These are phyloP conservation scores for Stramonita haemastoma DNA, from an alignment of 2,888 invertebrate genomes.

Conservation along the genomic window DNA sequence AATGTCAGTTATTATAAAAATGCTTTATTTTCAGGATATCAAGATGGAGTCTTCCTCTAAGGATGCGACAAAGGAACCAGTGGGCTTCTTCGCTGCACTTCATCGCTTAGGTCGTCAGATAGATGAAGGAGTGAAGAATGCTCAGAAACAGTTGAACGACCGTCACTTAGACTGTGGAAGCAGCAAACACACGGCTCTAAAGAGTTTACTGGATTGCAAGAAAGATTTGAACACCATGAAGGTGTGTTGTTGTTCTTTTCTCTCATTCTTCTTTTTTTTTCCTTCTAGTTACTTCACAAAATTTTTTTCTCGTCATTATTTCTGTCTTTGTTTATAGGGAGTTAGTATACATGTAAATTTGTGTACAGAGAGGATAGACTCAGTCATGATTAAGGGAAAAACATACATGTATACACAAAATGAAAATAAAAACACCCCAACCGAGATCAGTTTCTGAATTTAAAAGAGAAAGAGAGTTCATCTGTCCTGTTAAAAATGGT, in stretches of 20 bases:
- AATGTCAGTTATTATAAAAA: too few relatives aligned
- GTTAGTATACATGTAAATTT: neutral
- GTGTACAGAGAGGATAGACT: neutral
- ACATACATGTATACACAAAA: neutral
- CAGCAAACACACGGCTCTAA: neutral
- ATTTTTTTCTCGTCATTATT: neutral
- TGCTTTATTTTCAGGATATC: neutral
- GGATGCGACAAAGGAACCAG: neutral
- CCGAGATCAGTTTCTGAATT: too few relatives aligned
- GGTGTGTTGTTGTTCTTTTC: neutral
- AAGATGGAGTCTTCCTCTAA: neutral
- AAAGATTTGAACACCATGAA: constrained; percentile 21
- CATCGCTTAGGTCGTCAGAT: constrained; percentile 9
- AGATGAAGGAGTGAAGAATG: constrained; percentile 25
- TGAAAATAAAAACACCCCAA: too few relatives aligned
- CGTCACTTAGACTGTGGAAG: neutral
- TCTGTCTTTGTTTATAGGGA: neutral
- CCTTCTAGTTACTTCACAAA: neutral
- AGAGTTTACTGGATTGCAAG: constrained; percentile 15
- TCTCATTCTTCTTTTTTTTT: neutral
- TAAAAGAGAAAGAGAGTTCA: too few relatives aligned
- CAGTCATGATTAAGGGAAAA: too few relatives aligned
- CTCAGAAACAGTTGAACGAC: constrained; percentile 1
- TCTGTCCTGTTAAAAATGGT: too few relatives aligned
- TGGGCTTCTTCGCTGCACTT: constrained; percentile 6